Evolutionary conservation across 1,140 invertebrate genomes (phyloP), one percentile per base, ranked within the genome.

Genomic region (Pteromalus puparum): DNA sequence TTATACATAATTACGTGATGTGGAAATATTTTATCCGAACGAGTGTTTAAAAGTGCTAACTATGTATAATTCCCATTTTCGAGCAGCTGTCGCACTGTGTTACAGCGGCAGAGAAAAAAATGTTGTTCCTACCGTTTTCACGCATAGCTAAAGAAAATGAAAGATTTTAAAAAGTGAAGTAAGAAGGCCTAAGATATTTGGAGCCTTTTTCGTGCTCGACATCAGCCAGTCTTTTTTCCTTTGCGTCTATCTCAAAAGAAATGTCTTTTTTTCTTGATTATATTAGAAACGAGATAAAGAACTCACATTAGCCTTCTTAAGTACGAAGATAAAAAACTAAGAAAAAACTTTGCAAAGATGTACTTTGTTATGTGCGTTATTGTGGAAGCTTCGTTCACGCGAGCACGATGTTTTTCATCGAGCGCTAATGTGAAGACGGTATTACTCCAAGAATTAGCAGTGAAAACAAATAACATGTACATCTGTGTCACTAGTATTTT

Each of bases 401-500:
- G 24, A 38, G 1, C 34, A 26, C 34, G 46, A 67, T 65, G 24
- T 67, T 67, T 38, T 42, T 68, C 34, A 68, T 81, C 42, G 67
- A 46, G 65, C 75, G 28, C 7, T 48, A 81, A 74, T 21, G 67
- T 81, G 78, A 82, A 76, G 68, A 76, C 61, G 53, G 34, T 72
- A 77, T 72, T 70, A 34, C 7, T 78, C 61, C 67, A 72, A 34
- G 70, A 77, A 78, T 77, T 76, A 77, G 15, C 65, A 78, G 68
- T 70, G 65, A 78, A 77, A 70, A 48, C 3, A 30, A 76, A 83
- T 48, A 75, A 77, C 65, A 70, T 77, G 81, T 77, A 68, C 75
- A 72, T 78, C 26, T 28, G 73, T 83, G 81, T 83, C 24, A 78
- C 82, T 72, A 73, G 82, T 83, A 83, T 83, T 83, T 83, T 83